Conservation (phyloP, 2,113 vertebrate species). For the Aix galericulata region DNA sequence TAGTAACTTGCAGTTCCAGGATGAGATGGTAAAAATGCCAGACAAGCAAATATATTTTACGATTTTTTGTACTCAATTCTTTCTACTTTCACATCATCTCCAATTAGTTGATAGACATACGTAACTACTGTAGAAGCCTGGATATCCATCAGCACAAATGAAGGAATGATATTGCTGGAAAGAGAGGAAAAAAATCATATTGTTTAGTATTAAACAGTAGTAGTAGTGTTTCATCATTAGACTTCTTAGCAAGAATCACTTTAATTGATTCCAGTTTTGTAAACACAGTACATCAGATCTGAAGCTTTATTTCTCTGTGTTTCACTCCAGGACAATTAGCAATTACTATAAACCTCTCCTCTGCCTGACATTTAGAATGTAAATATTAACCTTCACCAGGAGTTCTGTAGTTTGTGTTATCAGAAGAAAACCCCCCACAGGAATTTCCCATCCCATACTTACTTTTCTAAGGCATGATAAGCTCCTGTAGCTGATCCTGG, state of each 20-base stretch:
- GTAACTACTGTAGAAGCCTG: slow-evolving; percentile 98
- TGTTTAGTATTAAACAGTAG: background rate
- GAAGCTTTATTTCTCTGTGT: background rate
- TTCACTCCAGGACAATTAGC: background rate
- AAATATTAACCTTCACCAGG: background rate
- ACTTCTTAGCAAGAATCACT: background rate
- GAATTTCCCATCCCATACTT: slow-evolving; percentile 30
- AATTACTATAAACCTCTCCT: background rate
- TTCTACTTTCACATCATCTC: slow-evolving; percentile 98
- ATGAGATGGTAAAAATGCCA: slow-evolving; percentile 67
- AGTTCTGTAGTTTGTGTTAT: background rate
- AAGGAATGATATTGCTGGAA: slow-evolving; percentile 96
- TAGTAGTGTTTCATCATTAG: background rate
- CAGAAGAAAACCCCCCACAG: background rate
- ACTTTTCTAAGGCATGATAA: slow-evolving; percentile 97
- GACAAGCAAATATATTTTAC: slow-evolving; percentile 70
- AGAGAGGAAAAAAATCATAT: background rate
- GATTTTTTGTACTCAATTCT: slow-evolving; percentile 99
- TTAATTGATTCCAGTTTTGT: background rate
- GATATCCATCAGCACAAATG: slow-evolving; percentile 99
- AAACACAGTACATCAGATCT: background rate
- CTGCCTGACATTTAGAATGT: background rate
- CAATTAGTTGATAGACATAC: slow-evolving; percentile 97
- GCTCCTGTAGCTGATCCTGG: slow-evolving; percentile 98
- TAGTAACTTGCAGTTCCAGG: slow-evolving; percentile 59